Conservation (phyloP, 2,888 invertebrate genomes). For the Calameuta filiformis region DNA sequence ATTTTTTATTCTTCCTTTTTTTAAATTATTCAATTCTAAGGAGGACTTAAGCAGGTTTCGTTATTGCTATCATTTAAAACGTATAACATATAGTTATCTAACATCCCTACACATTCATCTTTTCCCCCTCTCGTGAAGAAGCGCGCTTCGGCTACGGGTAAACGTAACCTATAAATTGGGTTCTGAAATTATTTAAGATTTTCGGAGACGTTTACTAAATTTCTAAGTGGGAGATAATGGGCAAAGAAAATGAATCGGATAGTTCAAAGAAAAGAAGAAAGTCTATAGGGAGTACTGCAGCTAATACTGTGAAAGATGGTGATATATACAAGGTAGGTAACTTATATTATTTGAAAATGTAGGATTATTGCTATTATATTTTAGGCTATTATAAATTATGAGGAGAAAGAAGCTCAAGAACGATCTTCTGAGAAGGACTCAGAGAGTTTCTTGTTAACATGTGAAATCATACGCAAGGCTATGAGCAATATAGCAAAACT, state of each 20-base stretch:
- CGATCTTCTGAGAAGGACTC: constrained; percentile 78
- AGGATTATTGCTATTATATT: constrained; percentile 31
- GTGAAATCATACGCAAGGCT: constrained; percentile 76
- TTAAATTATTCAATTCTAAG: neutral
- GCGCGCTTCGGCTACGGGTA: neutral
- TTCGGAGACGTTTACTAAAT: neutral
- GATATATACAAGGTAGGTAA: constrained; percentile 55
- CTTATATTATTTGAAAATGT: constrained; percentile 2
- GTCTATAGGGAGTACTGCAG: constrained; percentile 33
- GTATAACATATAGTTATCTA: neutral
- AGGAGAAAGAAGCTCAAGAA: constrained; percentile 78
- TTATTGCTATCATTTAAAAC: neutral
- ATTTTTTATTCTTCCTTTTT: neutral
- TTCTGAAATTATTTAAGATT: neutral
- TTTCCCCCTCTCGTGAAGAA: neutral
- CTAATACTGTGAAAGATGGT: constrained; percentile 44
- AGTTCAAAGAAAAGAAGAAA: constrained; percentile 52
- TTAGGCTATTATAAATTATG: constrained; percentile 77
- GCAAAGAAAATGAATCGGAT: constrained; percentile 55
- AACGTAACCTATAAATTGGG: neutral
- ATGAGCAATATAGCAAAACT: constrained; percentile 77
- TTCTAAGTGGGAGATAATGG: constrained; percentile 38
- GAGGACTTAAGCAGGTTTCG: neutral
- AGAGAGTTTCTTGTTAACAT: constrained; percentile 74
- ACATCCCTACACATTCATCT: neutral